A percentile compares a stretch with the other conserved stretches of the same genome.
Conservation (phyloP, 1,140 invertebrate genomes). For the Panagrolaimus sp. region DNA sequence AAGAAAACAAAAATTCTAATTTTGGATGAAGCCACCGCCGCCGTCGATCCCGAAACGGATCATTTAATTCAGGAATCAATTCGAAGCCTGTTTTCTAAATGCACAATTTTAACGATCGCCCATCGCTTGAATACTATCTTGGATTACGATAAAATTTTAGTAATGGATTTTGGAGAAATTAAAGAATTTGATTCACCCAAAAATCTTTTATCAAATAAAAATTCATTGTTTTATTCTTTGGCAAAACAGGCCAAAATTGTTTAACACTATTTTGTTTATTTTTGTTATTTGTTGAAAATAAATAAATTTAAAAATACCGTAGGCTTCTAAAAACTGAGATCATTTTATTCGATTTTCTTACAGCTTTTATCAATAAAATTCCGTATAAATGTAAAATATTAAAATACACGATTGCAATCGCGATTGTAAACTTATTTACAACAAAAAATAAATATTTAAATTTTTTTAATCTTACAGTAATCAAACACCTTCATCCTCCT, state of each 20-base stretch:
- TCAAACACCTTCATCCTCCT: too few relatives aligned
- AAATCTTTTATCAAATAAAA: conserved; percentile 5
- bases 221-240: conserved; percentile 1
- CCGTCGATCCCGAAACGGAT: conserved; percentile 60
- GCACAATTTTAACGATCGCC: conserved; percentile 75
- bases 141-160: conserved; percentile 61
- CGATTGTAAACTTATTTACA: too few relatives aligned
- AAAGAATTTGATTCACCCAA: conserved; percentile 16
- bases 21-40: conserved; percentile 61
- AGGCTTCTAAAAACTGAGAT: too few relatives aligned
- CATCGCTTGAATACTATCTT: conserved; percentile 74
- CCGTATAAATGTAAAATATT: too few relatives aligned
- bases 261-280: neutral
- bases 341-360: too few relatives aligned
- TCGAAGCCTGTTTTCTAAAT: conserved; percentile 60
- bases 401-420: too few relatives aligned
- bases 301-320: neutral
- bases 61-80: conserved; percentile 31
- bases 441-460: too few relatives aligned
- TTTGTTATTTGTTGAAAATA: neutral
- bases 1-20: conserved; percentile 62
- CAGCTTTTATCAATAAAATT: too few relatives aligned
- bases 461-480: too few relatives aligned
- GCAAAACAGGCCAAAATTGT: conserved; percentile 5
- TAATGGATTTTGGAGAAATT: conserved; percentile 14